Evolutionary conservation across 2,113 vertebrate genomes (phyloP), one percentile per base, ranked within the genome.

Genomic region (Tursiops truncatus): DNA sequence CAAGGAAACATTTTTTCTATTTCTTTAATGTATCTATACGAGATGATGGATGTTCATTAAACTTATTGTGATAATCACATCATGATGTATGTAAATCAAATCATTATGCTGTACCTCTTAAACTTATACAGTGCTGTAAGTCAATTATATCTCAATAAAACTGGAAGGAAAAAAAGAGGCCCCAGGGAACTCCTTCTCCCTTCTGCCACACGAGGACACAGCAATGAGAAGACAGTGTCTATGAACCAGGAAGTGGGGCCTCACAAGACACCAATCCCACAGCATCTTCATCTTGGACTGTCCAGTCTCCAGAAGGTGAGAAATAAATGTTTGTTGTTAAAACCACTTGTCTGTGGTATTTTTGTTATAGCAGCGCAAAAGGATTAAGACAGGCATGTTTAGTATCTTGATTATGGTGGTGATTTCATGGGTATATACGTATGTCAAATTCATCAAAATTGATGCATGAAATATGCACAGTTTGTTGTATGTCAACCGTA

Each of bases 181-280:
- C 0, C 13, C 41, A 41, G 79, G 28, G 28, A 44, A 23, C 23
- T 38, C 26, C 53, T 67, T 20, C 11, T 50, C 47, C 20, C 36
- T 60, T 26, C 76, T 50, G 60, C 11, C 26, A 2, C 0, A 0
- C 2, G 53, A 77, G 60, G 33, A 50, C 26, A 14, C 38, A 62
- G 68, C 47, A 36, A 15, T 3, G 26, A 17, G 26, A 62, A 9
- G 33, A 6, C 0, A 9, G 20, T 14, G 2, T 67, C 63, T 33
- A 21, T 8, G 33, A 68, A 76, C 60, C 11, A 3, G 13, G 33
- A 74, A 74, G 50, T 12, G 47, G 68, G 68, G 7, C 71, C 38
- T 68, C 68, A 8, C 33, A 68, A 70, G 41, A 9, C 38, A 5
- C 62, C 33, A 23, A 12, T 62, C 85, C 50, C 38, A 60, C 0